A percentile compares a stretch with the other conserved stretches of the same genome.
Conservation (phyloP, 2,888 invertebrate genomes). For the Mythimna pallens region DNA sequence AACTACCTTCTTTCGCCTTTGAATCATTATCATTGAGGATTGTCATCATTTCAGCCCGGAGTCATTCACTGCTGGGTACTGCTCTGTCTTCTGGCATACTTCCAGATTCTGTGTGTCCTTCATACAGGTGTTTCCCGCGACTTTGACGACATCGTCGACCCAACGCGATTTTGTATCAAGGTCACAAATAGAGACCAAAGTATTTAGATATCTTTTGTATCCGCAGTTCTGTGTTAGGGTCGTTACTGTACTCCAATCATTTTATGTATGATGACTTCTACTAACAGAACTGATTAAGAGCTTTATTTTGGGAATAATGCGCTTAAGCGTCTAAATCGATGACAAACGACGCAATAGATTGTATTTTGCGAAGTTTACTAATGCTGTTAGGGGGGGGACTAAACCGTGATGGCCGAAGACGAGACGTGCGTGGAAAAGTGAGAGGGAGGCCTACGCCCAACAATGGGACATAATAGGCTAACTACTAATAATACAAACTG, state of each 20-base stretch:
- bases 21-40: too few relatives aligned
- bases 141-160: not conserved
- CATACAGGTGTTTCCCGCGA: not conserved
- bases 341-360: constrained; percentile 2
- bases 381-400: too few relatives aligned
- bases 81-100: not conserved
- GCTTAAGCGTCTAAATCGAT: not conserved
- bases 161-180: not conserved
- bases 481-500: too few relatives aligned
- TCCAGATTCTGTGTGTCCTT: not conserved
- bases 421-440: too few relatives aligned
- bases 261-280: not conserved
- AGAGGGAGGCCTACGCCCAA: too few relatives aligned
- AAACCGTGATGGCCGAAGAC: too few relatives aligned
- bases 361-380: not conserved
- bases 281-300: not conserved
- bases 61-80: not conserved
- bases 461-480: too few relatives aligned
- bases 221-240: not conserved
- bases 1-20: too few relatives aligned
- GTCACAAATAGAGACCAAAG: not conserved
- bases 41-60: not conserved
- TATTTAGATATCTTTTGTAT: not conserved
- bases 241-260: not conserved
- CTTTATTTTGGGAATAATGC: constrained; percentile 16